Base-by-base conservation (phyloP, 2,113 vertebrate species). In the Piliocolobus tephrosceles region DNA sequence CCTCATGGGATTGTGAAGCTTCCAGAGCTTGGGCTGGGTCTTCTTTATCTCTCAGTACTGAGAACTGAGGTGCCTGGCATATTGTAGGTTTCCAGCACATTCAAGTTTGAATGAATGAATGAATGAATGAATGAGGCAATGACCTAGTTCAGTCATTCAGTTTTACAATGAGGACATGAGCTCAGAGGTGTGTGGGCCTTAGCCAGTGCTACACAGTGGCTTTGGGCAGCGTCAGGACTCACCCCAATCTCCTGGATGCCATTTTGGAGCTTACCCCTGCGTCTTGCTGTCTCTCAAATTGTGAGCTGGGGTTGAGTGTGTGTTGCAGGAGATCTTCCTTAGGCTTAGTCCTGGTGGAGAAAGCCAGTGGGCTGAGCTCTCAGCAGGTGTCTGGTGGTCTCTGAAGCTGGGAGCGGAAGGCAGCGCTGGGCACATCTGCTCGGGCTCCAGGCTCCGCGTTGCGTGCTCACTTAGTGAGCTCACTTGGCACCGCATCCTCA, bases 401-500 rank as follows among this genome's bases (percentile, higher is more conserved):
- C 66, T 10, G 84, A 40, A 18, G 45, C 70, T 20, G 68, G 40
- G 32, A 64, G 50, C 1, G 20, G 18, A 40, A 64, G 43, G 82
- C 1, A 13, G 11, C 0, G 0, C 3, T 5, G 8, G 32, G 76
- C 50, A 20, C 6, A 5, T 55, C 35, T n/a, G 50, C 2, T 35
- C 0, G 2, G n/a, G 25, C 5, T 4, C 18, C 45, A 1, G 73
- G 52, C 35, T 30, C 12, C 4, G 35, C 0, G 0, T 2, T 4
- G 20, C 16, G 2, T n/a, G 50, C 40, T 47, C 18, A 7, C 4
- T 17, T 23, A 32, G 55, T 20, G 25, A 66, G 17, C 23, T 5
- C 1, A 1, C 22, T 5, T 2, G 50, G 12, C 1, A 8, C 1
- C 2, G 1, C 30, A 5, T 58, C 38, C 61, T 32, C 20, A 9